These are phyloP conservation scores for Meloidogyne hapla DNA, from an alignment of 1,140 invertebrate genomes.

Conservation along the genomic window DNA sequence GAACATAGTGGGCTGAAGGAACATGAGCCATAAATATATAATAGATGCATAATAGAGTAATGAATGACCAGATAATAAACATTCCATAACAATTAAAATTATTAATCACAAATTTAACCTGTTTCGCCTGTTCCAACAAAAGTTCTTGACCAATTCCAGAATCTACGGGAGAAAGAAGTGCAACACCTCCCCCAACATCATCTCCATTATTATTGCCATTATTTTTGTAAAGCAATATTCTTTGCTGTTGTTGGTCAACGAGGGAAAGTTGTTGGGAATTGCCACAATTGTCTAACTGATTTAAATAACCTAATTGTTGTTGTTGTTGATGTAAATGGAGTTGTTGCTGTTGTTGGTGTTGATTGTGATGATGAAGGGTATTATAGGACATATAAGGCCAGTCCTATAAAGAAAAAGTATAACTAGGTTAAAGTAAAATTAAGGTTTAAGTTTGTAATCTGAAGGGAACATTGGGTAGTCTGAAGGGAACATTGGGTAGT, in stretches of 20 bases:
- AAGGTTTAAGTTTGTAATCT: neutral
- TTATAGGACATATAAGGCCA: constrained; percentile 27
- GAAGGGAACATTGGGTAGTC: neutral
- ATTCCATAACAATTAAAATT: neutral
- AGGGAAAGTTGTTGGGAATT: neutral
- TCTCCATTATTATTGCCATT: constrained; percentile 16
- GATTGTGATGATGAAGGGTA: constrained; percentile 13
- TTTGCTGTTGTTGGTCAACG: constrained; percentile 23
- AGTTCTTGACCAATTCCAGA: constrained; percentile 59
- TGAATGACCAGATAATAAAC: too few species aligned
- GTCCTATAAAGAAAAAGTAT: neutral
- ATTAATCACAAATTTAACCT: constrained; percentile 13
- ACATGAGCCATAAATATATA: too few species aligned
- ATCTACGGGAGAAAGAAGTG: constrained; percentile 61
- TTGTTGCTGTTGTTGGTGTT: constrained; percentile 29
- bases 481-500: neutral
- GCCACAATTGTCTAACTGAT: neutral
- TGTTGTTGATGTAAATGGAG: constrained; percentile 27
- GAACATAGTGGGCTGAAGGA: neutral
- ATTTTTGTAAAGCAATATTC: constrained; percentile 18
- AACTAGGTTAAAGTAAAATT: too few species aligned
- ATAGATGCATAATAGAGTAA: too few species aligned
- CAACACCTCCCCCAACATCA: neutral
- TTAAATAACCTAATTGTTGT: constrained; percentile 26
- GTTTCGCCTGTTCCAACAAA: constrained; percentile 43